A percentile compares a stretch with the other conserved stretches of the same genome.
phyloP scores from a whole-genome alignment of 2,888 invertebrate species.

The Apantesis nais region DNA sequence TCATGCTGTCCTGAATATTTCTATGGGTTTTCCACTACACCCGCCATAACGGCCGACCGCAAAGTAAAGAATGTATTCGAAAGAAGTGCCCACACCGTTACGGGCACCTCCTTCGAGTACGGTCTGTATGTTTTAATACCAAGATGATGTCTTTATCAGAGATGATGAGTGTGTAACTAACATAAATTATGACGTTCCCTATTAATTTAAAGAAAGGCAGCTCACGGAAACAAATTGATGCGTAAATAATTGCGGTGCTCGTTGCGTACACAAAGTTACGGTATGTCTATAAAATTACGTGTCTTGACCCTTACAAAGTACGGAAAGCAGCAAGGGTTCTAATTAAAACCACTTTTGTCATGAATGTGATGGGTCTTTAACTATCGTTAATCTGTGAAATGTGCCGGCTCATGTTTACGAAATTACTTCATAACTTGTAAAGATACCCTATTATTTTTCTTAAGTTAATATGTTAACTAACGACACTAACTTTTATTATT shows the following conservation, averaged over 20 bases:
- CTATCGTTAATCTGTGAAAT: not conserved
- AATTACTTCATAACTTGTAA: not conserved
- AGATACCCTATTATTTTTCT: not conserved
- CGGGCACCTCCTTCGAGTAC: too few species aligned
- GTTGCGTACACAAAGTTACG: not conserved
- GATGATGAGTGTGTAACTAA: not conserved
- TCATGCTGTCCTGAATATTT: too few species aligned
- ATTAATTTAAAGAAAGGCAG: not conserved
- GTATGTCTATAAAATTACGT: constrained; percentile 2
- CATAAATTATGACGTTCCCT: not conserved
- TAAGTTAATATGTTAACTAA: too few species aligned
- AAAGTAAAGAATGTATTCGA: too few species aligned
- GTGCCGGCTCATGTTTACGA: not conserved
- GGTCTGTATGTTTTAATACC: too few species aligned
- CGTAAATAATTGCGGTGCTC: not conserved
- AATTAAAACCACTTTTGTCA: constrained; percentile 12
- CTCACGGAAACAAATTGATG: not conserved
- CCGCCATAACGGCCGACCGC: too few species aligned
- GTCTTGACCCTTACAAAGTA: constrained; percentile 1
- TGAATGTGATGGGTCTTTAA: constrained; percentile 6
- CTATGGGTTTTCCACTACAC: too few species aligned
- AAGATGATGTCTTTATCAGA: too few species aligned
- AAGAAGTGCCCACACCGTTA: too few species aligned
- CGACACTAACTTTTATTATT: not conserved
- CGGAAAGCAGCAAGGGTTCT: constrained; percentile 8